A percentile compares a stretch with the other conserved stretches of the same genome.
Conservation (phyloP, 2,888 invertebrate genomes). For the Cephus rjabovi region DNA sequence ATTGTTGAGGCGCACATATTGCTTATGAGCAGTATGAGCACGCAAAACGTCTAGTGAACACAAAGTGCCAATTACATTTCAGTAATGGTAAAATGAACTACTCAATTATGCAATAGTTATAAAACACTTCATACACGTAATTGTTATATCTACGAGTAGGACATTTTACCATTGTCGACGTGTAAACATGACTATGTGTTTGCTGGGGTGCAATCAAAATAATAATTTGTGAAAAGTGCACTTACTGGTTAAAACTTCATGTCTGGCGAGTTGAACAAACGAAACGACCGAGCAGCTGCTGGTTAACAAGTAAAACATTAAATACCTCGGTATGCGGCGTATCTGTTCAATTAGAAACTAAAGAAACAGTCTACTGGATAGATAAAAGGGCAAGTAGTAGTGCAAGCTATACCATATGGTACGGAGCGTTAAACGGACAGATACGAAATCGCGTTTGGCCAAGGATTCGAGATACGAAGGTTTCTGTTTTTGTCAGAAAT, state of each 20-base stretch:
- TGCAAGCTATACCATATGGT: background rate
- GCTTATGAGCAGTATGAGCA: background rate
- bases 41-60: background rate
- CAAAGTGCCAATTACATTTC: no score
- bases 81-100: no score
- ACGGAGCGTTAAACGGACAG: background rate
- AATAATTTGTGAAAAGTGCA: no score
- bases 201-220: background rate
- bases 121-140: no score
- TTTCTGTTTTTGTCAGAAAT: background rate
- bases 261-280: background rate
- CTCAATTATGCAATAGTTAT: no score
- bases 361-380: no score
- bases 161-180: no score
- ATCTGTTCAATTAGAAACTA: background rate
- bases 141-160: no score
- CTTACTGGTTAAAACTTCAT: background rate
- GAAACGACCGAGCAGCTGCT: background rate
- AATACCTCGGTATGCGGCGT: background rate
- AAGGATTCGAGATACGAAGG: background rate
- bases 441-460: background rate
- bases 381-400: background rate
- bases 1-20: background rate
- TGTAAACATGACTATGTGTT: no score
- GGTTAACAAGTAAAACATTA: background rate